phyloP scores from a whole-genome alignment of 2,797 vertebrate species.

The Anguilla pacifica region DNA sequence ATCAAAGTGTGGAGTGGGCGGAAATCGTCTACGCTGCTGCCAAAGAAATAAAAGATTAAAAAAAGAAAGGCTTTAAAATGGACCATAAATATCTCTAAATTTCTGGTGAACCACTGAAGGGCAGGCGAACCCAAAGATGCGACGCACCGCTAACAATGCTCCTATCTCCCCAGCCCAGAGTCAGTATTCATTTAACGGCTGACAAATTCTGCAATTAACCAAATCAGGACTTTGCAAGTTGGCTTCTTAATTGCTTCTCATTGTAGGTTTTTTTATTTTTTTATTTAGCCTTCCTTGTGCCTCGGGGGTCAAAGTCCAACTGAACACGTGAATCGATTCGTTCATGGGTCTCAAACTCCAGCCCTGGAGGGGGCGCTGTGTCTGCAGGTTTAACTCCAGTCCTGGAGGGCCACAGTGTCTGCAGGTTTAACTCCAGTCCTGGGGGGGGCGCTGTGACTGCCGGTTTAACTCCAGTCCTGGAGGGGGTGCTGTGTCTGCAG shows the following conservation, averaged over 20 bases:
- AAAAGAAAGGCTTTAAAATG: neutral
- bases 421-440: neutral
- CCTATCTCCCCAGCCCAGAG: neutral
- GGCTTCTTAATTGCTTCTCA: neutral
- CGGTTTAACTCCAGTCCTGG: neutral
- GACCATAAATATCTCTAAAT: neutral
- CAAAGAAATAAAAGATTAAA: neutral
- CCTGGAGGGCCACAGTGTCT: neutral
- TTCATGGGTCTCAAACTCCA: neutral
- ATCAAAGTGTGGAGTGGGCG: neutral
- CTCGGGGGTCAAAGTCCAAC: neutral
- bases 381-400: neutral
- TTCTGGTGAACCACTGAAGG: neutral
- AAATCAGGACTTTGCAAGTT: neutral
- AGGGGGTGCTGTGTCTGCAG: neutral
- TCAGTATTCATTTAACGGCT: neutral
- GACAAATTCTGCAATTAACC: constrained; percentile 2
- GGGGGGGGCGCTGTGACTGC: neutral
- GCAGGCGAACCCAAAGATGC: neutral
- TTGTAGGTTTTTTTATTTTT: neutral
- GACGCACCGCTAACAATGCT: neutral
- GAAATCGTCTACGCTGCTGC: neutral
- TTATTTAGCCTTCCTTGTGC: neutral
- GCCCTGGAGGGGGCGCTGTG: no score
- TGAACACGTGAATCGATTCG: neutral